Evolutionary conservation across 1,140 invertebrate species (phyloP).

Genomic region (Drosophila lowei): DNA sequence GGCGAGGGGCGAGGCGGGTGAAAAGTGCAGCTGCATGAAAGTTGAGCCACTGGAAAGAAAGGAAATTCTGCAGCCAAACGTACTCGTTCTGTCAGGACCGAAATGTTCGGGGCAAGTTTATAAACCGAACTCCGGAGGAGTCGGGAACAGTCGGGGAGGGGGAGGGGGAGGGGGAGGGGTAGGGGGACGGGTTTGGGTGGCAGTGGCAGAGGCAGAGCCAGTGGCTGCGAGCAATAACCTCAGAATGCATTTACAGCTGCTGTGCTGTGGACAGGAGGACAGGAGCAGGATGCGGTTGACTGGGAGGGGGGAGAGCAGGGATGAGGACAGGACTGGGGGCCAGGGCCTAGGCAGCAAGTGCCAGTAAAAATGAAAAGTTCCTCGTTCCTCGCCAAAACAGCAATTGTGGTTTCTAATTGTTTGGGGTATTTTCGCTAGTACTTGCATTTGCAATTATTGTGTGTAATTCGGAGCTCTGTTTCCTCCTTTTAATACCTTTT

Average conservation of each 20-base stretch:
- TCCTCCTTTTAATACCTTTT: neutral
- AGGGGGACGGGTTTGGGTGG: neutral
- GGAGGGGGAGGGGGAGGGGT: neutral
- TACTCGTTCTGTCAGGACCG: constrained; percentile 37
- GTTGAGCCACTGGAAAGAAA: constrained; percentile 42
- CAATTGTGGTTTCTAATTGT: constrained; percentile 80
- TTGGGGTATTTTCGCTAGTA: constrained; percentile 67
- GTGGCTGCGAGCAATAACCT: constrained; percentile 72
- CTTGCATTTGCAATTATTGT: too few relatives aligned
- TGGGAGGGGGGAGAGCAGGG: neutral
- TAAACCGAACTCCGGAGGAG: constrained; percentile 52
- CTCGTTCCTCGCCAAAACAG: constrained; percentile 48
- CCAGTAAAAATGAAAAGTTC: constrained; percentile 76
- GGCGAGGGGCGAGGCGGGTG: neutral
- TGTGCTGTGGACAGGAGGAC: neutral
- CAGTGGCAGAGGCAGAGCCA: constrained; percentile 1
- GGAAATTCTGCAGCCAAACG: constrained; percentile 58
- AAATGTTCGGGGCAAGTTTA: constrained; percentile 67
- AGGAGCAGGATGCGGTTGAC: constrained; percentile 15
- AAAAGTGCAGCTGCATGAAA: constrained; percentile 44
- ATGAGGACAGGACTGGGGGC: too few relatives aligned
- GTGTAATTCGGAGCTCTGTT: constrained; percentile 59
- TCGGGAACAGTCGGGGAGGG: constrained; percentile 14
- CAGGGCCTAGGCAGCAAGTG: constrained; percentile 32
- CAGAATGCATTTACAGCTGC: constrained; percentile 67